Conservation (phyloP, 1,140 invertebrate species). For the Yoshiicerus persimilis region DNA sequence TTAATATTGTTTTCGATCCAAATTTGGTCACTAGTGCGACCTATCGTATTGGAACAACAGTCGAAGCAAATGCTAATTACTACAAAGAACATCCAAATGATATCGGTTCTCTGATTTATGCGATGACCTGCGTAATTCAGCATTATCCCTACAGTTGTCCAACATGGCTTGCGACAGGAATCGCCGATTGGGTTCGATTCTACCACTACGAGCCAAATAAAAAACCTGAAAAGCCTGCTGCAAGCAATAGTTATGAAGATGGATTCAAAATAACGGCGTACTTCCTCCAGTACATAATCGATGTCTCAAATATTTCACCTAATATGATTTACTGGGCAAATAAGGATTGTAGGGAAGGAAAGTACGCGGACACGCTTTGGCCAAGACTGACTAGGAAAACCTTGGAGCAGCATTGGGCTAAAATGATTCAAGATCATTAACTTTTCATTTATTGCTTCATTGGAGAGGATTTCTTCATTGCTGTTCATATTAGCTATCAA, state of each 20-base stretch:
- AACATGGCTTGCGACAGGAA: constrained; percentile 35
- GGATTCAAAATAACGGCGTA: constrained; percentile 41
- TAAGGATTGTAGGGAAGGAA: constrained; percentile 40
- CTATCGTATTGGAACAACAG: too few relatives aligned
- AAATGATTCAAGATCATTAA: too few relatives aligned
- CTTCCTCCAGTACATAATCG: constrained; percentile 32
- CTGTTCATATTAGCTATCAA: too few relatives aligned
- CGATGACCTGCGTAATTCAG: constrained; percentile 42
- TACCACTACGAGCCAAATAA: constrained; percentile 40
- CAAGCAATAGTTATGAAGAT: constrained; percentile 22
- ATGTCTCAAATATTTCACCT: not conserved
- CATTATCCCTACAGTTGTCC: not conserved
- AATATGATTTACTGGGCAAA: constrained; percentile 34
- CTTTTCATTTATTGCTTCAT: too few relatives aligned
- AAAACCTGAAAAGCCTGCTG: constrained; percentile 27
- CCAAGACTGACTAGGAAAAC: constrained; percentile 36
- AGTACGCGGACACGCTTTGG: constrained; percentile 35
- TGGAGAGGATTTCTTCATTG: too few relatives aligned
- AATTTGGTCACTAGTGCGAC: too few relatives aligned
- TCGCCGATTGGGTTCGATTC: constrained; percentile 44
- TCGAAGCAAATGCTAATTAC: constrained; percentile 30
- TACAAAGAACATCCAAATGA: constrained; percentile 32
- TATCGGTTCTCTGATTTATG: constrained; percentile 43
- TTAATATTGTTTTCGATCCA: too few relatives aligned
- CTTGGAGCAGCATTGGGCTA: constrained; percentile 34